Conservation (phyloP, 2,113 vertebrate species). For the Antennarius striatus region DNA sequence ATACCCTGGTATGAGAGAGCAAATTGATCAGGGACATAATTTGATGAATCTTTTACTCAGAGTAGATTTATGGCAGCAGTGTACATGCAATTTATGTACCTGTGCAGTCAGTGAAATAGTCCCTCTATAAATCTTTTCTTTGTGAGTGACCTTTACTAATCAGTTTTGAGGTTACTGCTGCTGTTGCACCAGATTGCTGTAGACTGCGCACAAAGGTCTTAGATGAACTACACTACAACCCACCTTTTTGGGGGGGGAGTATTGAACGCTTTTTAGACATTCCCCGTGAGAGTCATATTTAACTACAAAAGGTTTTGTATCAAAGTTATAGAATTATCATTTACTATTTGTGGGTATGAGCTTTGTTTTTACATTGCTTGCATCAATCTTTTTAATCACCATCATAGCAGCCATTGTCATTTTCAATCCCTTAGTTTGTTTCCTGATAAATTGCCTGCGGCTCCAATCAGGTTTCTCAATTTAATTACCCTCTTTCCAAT, state of each 20-base stretch:
- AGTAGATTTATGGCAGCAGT: neutral
- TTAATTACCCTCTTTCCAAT: neutral
- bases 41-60: neutral
- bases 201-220: too few relatives aligned
- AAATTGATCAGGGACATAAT: neutral
- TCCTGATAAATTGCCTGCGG: neutral
- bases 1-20: neutral
- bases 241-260: too few relatives aligned
- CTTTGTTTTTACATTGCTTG: neutral
- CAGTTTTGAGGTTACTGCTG: neutral
- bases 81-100: neutral
- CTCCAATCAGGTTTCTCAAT: neutral
- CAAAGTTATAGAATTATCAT: neutral
- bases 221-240: too few relatives aligned
- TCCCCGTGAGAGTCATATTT: too few relatives aligned
- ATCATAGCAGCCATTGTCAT: neutral
- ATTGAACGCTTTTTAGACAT: too few relatives aligned
- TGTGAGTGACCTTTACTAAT: too few relatives aligned
- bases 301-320: neutral
- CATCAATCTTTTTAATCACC: conserved; percentile 1
- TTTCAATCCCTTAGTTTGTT: neutral
- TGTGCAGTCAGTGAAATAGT: neutral
- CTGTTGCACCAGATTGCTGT: neutral
- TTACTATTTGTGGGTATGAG: neutral
- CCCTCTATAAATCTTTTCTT: too few relatives aligned